A percentile compares a stretch with the other conserved stretches of the same genome.
Conservation (phyloP, 2,888 invertebrate species). For the Phorcus lineatus region DNA sequence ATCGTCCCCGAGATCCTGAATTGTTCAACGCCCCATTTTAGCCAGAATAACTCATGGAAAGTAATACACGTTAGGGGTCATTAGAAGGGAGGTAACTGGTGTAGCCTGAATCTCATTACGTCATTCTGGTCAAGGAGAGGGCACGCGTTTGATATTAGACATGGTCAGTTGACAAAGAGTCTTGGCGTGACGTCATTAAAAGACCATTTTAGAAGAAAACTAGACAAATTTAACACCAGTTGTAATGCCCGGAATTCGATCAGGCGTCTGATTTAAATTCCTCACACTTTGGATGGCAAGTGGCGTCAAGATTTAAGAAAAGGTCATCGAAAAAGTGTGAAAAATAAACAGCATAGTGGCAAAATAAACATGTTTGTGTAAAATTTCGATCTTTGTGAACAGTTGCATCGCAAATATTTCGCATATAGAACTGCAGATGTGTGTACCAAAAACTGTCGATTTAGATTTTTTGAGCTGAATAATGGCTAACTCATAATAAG, state of each 20-base stretch:
- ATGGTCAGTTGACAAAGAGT: background rate
- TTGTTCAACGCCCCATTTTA: too few species aligned
- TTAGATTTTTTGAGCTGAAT: too few species aligned
- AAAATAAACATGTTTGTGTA: background rate
- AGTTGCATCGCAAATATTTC: too few species aligned
- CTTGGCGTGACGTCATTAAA: background rate
- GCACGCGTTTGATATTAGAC: background rate
- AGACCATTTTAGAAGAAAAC: background rate
- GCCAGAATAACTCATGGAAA: too few species aligned
- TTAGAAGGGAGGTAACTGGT: too few species aligned
- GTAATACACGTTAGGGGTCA: too few species aligned
- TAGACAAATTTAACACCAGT: background rate
- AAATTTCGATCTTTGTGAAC: too few species aligned
- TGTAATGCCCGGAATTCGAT: background rate
- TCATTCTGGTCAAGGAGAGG: background rate
- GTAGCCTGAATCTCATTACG: background rate
- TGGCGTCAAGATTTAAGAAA: too few species aligned
- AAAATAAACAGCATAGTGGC: background rate
- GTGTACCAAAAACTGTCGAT: too few species aligned
- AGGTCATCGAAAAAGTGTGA: background rate
- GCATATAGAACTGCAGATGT: too few species aligned
- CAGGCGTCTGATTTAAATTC: background rate
- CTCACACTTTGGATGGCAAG: background rate
- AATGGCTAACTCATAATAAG: too few species aligned
- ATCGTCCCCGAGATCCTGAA: too few species aligned